Evolutionary conservation across 2,113 vertebrate genomes (phyloP).

Genomic region (Phainopepla nitens): DNA sequence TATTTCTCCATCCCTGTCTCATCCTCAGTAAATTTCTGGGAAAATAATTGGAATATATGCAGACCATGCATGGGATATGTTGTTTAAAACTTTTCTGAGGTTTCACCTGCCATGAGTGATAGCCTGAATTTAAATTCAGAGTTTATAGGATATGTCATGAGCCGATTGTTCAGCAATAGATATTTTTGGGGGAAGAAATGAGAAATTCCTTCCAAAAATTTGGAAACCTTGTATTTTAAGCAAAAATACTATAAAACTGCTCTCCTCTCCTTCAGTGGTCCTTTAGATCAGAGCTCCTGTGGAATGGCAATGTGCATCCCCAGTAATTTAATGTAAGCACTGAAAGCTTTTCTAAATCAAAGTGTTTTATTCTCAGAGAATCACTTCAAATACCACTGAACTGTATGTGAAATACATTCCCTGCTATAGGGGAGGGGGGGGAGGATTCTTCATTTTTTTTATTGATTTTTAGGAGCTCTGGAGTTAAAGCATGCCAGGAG

Average conservation of each 20-base stretch:
- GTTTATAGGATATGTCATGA: background rate
- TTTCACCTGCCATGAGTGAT: background rate
- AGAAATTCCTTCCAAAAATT: background rate
- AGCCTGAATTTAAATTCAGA: background rate
- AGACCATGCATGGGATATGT: background rate
- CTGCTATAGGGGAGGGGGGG: background rate
- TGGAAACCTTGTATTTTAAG: background rate
- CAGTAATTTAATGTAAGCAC: conserved; percentile 26
- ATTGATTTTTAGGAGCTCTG: conserved; percentile 89
- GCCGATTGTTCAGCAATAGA: background rate
- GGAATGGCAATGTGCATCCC: background rate
- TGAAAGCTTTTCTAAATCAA: conserved; percentile 44
- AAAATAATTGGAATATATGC: background rate
- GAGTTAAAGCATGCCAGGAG: conserved; percentile 90
- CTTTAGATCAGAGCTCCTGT: background rate
- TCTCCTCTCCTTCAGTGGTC: background rate
- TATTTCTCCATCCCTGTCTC: background rate
- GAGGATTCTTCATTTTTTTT: conserved; percentile 72
- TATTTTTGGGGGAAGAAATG: background rate
- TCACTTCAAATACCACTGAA: conserved; percentile 2
- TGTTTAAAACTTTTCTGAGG: background rate
- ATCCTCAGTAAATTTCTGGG: background rate
- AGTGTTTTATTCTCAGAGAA: conserved; percentile 33
- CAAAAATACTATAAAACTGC: background rate
- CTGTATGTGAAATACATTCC: conserved; percentile 15